phyloP scores from a whole-genome alignment of 2,113 vertebrate genomes.

The Poeciliopsis occidentalis region DNA sequence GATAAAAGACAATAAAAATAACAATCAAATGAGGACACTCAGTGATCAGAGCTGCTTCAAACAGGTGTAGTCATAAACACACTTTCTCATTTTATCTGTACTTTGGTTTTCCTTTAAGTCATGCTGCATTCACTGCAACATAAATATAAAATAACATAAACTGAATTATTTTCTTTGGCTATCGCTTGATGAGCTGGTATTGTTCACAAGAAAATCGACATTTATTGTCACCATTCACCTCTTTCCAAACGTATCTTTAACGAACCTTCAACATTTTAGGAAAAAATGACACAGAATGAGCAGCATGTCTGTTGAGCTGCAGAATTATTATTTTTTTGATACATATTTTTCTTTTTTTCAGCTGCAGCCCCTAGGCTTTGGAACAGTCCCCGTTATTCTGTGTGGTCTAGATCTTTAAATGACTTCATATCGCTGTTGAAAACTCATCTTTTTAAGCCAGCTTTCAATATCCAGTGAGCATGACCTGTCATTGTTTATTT shows the following conservation, averaged over 20 bases:
- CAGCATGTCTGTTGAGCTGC: no score
- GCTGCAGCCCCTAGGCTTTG: no score
- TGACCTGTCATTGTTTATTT: no score
- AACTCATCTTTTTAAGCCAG: no score
- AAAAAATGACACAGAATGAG: not conserved
- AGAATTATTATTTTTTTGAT: no score
- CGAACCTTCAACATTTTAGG: not conserved
- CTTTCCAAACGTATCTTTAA: not conserved
- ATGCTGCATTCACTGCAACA: not conserved
- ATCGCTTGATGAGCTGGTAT: not conserved
- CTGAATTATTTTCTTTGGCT: no score
- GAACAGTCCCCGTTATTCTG: no score
- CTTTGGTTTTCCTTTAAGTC: not conserved
- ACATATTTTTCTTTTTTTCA: no score
- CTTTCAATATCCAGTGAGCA: no score
- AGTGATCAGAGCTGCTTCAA: not conserved
- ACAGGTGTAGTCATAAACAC: not conserved
- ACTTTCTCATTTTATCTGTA: no score
- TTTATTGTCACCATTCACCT: not conserved
- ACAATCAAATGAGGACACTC: not conserved
- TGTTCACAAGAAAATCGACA: not conserved
- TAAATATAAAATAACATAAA: not conserved
- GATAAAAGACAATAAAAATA: constrained; percentile 15
- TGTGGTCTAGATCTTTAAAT: no score
- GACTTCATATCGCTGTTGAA: no score